Percentiles rank a stretch among this genome's conserved stretches.
These are phyloP conservation scores for Anthrax anthrax DNA, from an alignment of 2,888 invertebrate species.

Conservation along the genomic window DNA sequence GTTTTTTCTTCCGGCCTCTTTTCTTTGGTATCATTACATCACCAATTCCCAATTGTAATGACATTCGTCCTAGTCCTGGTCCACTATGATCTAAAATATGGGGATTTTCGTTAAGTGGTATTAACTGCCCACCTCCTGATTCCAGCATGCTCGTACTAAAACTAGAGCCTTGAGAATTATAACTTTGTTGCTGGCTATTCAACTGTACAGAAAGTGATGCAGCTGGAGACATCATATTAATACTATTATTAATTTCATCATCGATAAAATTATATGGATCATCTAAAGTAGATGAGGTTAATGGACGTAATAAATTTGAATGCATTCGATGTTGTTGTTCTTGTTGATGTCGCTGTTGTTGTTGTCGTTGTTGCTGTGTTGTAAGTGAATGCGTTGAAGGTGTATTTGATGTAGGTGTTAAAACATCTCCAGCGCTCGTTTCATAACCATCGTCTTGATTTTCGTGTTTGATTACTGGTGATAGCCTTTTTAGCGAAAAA, in stretches of 20 bases:
- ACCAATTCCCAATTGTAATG: not conserved
- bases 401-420: slow-evolving; percentile 30
- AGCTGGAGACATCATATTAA: slow-evolving; percentile 20
- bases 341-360: slow-evolving; percentile 9
- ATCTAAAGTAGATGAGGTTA: slow-evolving; percentile 27
- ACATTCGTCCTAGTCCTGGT: not conserved
- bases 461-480: slow-evolving; percentile 41
- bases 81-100: too few relatives aligned
- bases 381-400: slow-evolving; percentile 23
- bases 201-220: slow-evolving; percentile 1
- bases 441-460: slow-evolving; percentile 82
- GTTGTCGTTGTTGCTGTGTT: slow-evolving; percentile 9
- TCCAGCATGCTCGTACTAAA: not conserved
- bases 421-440: slow-evolving; percentile 55
- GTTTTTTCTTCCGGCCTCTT: slow-evolving; percentile 75
- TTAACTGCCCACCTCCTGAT: not conserved
- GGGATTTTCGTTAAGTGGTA: not conserved
- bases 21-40: slow-evolving; percentile 50
- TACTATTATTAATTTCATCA: slow-evolving; percentile 40
- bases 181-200: slow-evolving; percentile 5
- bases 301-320: slow-evolving; percentile 6
- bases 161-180: slow-evolving; percentile 5
- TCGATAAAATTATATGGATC: slow-evolving; percentile 80
- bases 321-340: slow-evolving; percentile 11
- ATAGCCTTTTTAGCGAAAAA: slow-evolving; percentile 20